A percentile compares a stretch with the other conserved stretches of the same genome.
Evolutionary conservation across 2,888 invertebrate genomes (phyloP).

Genomic region (Parnassius orleans): DNA sequence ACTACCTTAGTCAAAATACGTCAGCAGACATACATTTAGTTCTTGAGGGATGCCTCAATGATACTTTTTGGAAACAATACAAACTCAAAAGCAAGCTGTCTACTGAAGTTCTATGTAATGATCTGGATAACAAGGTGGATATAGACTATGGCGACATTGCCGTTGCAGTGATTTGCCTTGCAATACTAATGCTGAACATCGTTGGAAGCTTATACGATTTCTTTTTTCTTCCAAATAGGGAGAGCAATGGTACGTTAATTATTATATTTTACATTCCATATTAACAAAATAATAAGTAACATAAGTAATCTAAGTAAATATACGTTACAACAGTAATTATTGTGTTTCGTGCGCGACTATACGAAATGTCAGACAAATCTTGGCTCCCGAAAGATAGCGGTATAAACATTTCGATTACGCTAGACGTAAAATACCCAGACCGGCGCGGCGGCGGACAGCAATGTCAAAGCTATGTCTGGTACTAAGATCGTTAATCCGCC

Average conservation of each 20-base stretch:
- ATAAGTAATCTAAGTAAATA: background rate
- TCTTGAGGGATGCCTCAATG: constrained; percentile 40
- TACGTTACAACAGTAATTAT: no score
- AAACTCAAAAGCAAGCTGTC: constrained; percentile 45
- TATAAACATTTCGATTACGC: no score
- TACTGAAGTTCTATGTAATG: constrained; percentile 49
- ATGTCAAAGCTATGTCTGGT: no score
- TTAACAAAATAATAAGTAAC: background rate
- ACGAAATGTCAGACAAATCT: no score
- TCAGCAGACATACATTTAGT: constrained; percentile 22
- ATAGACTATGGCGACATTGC: constrained; percentile 48
- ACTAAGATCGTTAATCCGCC: no score
- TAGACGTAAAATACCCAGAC: no score
- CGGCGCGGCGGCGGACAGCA: no score
- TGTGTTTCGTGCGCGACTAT: background rate
- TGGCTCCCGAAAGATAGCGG: no score
- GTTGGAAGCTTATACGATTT: constrained; percentile 55
- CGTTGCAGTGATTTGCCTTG: constrained; percentile 47
- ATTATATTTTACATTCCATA: no score
- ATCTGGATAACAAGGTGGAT: constrained; percentile 33
- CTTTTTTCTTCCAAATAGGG: background rate
- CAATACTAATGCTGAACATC: constrained; percentile 49
- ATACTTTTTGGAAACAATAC: constrained; percentile 46
- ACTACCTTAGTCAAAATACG: constrained; percentile 21
- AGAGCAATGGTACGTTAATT: background rate